Conservation (phyloP, 2,113 vertebrate genomes). For the Ranitomeya variabilis region DNA sequence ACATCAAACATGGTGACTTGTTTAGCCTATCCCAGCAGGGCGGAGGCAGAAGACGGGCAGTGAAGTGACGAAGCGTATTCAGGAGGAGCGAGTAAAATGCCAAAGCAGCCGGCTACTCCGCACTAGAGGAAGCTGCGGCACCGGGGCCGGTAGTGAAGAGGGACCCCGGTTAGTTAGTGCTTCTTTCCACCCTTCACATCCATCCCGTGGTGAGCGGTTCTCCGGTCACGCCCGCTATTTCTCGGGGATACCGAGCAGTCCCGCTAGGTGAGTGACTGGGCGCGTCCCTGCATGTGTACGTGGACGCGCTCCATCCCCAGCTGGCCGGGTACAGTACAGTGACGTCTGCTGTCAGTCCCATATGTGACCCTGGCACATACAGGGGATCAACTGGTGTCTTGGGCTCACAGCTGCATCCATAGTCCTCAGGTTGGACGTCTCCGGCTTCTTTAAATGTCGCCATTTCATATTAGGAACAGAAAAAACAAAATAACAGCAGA, state of each 20-base stretch:
- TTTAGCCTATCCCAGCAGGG: background rate
- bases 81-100: constrained; percentile 1
- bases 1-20: background rate
- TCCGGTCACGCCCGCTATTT: background rate
- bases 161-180: background rate
- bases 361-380: no score
- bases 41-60: background rate
- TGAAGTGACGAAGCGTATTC: background rate
- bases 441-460: no score
- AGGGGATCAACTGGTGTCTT: no score
- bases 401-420: no score
- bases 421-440: no score
- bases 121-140: background rate
- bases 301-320: constrained; percentile 8
- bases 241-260: background rate
- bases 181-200: background rate
- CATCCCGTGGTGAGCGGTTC: background rate
- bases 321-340: background rate
- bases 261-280: constrained; percentile 9
- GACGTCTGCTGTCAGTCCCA: background rate
- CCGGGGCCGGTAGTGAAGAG: background rate
- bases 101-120: constrained; percentile 16
- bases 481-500: no score
- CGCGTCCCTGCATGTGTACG: background rate
- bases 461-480: no score